Evolutionary conservation across 2,113 vertebrate genomes (phyloP).

Genomic region (Strix aluco): DNA sequence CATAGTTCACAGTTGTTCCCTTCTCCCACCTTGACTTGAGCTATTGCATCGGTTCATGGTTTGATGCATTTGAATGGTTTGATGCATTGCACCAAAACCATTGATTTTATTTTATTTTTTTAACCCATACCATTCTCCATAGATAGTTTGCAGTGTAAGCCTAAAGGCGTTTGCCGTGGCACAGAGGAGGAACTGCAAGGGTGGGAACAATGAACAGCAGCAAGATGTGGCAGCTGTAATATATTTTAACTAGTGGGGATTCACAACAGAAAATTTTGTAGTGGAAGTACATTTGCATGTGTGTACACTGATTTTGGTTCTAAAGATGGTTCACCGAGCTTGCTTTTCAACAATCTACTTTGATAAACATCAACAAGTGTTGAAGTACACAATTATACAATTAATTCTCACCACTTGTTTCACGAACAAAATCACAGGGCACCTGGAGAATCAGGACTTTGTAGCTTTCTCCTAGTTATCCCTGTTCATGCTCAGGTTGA

Average conservation of each 20-base stretch:
- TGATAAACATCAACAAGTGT: not conserved
- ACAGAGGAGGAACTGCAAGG: not conserved
- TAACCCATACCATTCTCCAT: fast-evolving
- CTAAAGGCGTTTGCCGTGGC: not conserved
- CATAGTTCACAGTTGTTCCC: not conserved
- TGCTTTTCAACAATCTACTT: not conserved
- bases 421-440: not conserved
- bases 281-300: not conserved
- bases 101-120: not conserved
- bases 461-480: not conserved
- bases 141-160: not conserved
- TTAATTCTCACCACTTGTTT: not conserved
- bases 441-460: not conserved
- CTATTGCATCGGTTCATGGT: not conserved
- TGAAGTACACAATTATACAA: not conserved
- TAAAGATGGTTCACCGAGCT: not conserved
- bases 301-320: not conserved
- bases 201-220: not conserved
- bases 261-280: not conserved
- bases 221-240: not conserved
- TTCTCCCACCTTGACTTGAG: not conserved
- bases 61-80: not conserved
- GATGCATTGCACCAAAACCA: not conserved
- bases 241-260: not conserved
- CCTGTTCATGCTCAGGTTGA: not conserved